Conservation (phyloP, 2,797 vertebrate species). For the Eulemur rubriventer region DNA sequence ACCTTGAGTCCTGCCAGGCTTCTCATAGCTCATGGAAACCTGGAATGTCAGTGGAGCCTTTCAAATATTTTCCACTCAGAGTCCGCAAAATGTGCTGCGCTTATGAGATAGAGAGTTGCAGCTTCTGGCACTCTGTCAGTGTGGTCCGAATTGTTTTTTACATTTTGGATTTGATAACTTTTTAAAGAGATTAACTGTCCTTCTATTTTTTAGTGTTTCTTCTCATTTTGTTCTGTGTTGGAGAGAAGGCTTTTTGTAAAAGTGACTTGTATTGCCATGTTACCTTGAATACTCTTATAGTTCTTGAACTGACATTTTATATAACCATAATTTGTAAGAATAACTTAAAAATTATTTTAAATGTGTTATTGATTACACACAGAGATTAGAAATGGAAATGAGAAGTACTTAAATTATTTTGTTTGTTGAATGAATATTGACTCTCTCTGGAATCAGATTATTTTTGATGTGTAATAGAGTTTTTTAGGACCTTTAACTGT, state of each 20-base stretch:
- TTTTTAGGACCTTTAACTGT: conserved; percentile 23
- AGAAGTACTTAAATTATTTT: conserved; percentile 10
- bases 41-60: neutral
- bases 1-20: neutral
- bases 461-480: neutral
- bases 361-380: neutral
- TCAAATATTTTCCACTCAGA: neutral
- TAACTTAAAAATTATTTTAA: neutral
- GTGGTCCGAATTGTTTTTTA: neutral
- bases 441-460: conserved; percentile 6
- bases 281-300: neutral
- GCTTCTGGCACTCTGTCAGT: neutral
- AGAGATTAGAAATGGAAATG: conserved; percentile 37
- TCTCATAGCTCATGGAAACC: neutral
- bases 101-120: neutral
- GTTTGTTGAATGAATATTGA: conserved; percentile 31
- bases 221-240: neutral
- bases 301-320: neutral
- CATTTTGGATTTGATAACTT: neutral
- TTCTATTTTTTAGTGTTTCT: neutral
- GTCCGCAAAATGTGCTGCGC: neutral
- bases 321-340: neutral
- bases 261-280: neutral
- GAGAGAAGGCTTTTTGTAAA: neutral
- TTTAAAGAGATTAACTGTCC: neutral